phyloP scores from a whole-genome alignment of 2,113 vertebrate species.

The Scytalopus superciliaris region DNA sequence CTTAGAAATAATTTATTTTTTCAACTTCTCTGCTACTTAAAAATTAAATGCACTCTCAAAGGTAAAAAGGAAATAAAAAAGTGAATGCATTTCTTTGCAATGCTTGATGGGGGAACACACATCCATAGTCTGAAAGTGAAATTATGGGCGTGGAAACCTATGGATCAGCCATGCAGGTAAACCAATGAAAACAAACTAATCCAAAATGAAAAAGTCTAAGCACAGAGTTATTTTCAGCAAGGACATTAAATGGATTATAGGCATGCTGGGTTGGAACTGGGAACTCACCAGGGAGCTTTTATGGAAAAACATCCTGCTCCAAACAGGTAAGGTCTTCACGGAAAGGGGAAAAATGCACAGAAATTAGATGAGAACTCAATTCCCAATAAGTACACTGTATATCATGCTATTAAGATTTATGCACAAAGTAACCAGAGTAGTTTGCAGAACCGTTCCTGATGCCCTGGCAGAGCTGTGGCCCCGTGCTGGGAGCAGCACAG shows the following conservation, averaged over 20 bases:
- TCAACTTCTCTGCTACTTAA: slow-evolving; percentile 5
- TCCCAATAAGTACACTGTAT: slow-evolving; percentile 78
- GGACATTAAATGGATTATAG: slow-evolving; percentile 76
- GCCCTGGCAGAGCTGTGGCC: not conserved
- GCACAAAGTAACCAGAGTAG: slow-evolving; percentile 3
- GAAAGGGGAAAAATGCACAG: slow-evolving; percentile 86
- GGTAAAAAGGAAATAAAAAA: not conserved
- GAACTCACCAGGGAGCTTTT: slow-evolving; percentile 99
- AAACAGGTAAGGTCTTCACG: slow-evolving; percentile 99
- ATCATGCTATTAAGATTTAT: slow-evolving; percentile 50
- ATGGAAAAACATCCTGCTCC: slow-evolving; percentile 99
- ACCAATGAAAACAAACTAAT: not conserved
- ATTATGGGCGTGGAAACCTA: slow-evolving; percentile 60
- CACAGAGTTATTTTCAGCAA: slow-evolving; percentile 56
- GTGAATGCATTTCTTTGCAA: slow-evolving; percentile 15
- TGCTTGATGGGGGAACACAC: slow-evolving; percentile 29
- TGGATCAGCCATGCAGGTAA: slow-evolving; percentile 74
- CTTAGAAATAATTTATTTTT: slow-evolving; percentile 2
- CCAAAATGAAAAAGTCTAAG: not conserved
- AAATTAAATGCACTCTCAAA: slow-evolving; percentile 14
- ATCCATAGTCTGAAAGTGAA: slow-evolving; percentile 27
- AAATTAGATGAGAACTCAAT: slow-evolving; percentile 90
- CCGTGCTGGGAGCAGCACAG: not conserved
- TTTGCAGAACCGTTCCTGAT: not conserved
- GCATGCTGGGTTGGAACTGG: slow-evolving; percentile 87